phyloP scores from a whole-genome alignment of 2,113 vertebrate species.

The Anseranas semipalmata region DNA sequence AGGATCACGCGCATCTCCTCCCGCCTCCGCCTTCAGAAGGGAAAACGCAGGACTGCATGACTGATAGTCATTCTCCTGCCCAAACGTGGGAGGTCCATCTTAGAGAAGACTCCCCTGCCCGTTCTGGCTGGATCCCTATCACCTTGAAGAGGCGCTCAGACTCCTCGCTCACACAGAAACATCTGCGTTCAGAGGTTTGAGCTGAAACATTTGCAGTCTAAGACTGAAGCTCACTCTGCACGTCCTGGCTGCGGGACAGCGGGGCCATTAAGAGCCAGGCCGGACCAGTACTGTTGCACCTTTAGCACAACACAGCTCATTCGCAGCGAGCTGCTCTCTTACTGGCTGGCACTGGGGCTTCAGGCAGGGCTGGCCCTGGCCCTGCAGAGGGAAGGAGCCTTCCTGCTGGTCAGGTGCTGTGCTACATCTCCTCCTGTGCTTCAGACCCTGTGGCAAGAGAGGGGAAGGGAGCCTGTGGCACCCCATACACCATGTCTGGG shows the following conservation, averaged over 20 bases:
- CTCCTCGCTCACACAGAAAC: fast-evolving
- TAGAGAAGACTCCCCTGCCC: fast-evolving
- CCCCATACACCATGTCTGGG: background rate
- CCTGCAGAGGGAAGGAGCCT: background rate
- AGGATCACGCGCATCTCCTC: background rate
- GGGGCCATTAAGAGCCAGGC: background rate
- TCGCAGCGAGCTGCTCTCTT: background rate
- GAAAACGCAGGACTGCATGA: background rate
- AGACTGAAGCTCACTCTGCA: fast-evolving
- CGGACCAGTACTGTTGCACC: background rate
- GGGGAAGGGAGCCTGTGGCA: background rate
- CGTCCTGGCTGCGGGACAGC: background rate
- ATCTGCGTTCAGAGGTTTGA: background rate
- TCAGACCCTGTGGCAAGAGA: background rate
- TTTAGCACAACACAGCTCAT: background rate
- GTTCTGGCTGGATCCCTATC: background rate
- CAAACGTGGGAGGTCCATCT: background rate
- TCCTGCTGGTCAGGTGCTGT: background rate
- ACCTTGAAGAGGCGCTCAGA: fast-evolving
- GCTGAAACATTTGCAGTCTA: background rate
- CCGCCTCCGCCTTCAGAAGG: background rate
- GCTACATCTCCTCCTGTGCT: background rate
- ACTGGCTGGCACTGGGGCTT: background rate
- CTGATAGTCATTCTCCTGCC: background rate
- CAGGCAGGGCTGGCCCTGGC: background rate